Evolutionary conservation across 2,888 invertebrate genomes (phyloP), one percentile per base, ranked within the genome.

Genomic region (Andrena minutula): DNA sequence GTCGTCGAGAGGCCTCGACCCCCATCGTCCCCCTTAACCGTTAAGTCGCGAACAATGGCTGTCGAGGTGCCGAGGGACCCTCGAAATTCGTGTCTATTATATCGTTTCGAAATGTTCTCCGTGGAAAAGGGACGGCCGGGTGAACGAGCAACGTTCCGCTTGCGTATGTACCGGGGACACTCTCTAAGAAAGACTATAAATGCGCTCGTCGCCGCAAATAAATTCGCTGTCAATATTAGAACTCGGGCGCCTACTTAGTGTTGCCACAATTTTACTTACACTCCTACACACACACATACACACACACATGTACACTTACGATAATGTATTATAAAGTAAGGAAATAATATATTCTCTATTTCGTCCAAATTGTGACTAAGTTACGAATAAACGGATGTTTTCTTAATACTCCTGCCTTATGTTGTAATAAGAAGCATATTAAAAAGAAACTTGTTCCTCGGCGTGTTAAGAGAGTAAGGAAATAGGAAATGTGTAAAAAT

Each of bases 341-440:
- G 74, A 89, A 88, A 88, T 90, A 90, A 90, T 87, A 90, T 87
- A 90, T 89, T 90, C 90, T 92, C 91, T 92, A 92, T 87, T 89
- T 91, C 90, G 89, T 91, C 91, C 89, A 89, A 87, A 90, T 87
- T 90, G 88, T 90, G 89, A 88, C 86, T 92, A 91, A 89, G 89
- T 91, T 91, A 87, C 89, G 79, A 91, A 92, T 92, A 92, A 92
- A 92, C 75, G 58, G 84, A 91, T 85, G 89, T 91, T 91, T 91
- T 90, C 86, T 83, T 89, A 90, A 84, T 64, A 65, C 10, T 2
- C 5, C 26, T 28, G 60, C 28, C 32, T 30, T 61, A n/a, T 8
- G 20, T 1, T n/a, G 1, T 28, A 23, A 35, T 35, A 8, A 20
- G 20, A 32, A 20, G 12, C 7, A 35, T 20, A 20, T 7, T 32